Evolutionary conservation across 2,888 invertebrate genomes (phyloP).

Genomic region (Drosophila hamatofila): DNA sequence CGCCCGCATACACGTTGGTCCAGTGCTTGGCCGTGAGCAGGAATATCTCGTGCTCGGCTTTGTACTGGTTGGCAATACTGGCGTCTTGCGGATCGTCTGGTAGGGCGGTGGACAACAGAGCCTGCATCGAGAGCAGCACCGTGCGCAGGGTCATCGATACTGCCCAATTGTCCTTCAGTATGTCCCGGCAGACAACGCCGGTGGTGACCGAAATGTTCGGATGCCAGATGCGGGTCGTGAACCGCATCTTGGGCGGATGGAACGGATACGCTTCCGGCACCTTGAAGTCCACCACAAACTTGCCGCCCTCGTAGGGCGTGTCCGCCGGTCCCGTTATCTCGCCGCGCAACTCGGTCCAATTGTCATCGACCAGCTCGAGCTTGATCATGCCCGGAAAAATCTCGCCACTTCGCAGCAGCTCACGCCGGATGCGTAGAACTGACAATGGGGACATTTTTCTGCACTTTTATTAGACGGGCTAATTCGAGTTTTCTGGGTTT

Average conservation of each 20-base stretch:
- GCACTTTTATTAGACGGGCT: no score
- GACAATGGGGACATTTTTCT: background rate
- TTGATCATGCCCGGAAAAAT: background rate
- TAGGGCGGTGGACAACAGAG: conserved; percentile 94
- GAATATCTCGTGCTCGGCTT: conserved; percentile 94
- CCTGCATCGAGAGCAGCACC: conserved; percentile 97
- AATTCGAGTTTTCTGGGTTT: no score
- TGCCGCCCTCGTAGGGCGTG: conserved; percentile 98
- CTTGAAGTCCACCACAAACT: conserved; percentile 96
- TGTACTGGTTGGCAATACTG: conserved; percentile 86
- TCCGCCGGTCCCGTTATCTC: conserved; percentile 96
- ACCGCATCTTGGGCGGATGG: conserved; percentile 99
- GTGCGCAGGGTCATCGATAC: conserved; percentile 99
- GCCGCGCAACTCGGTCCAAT: conserved; percentile 91
- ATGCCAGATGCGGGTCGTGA: conserved; percentile 99
- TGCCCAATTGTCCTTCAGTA: conserved; percentile 98
- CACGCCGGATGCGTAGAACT: background rate
- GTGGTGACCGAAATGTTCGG: conserved; percentile 99
- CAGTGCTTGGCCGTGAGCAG: conserved; percentile 96
- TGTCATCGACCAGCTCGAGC: conserved; percentile 1
- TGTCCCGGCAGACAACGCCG: conserved; percentile 98
- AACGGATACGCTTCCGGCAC: conserved; percentile 99
- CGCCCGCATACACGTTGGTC: conserved; percentile 97
- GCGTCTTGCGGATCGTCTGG: conserved; percentile 94
- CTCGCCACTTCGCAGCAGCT: background rate